phyloP scores from a whole-genome alignment of 2,113 vertebrate species.

The Tympanuchus pallidicinctus region DNA sequence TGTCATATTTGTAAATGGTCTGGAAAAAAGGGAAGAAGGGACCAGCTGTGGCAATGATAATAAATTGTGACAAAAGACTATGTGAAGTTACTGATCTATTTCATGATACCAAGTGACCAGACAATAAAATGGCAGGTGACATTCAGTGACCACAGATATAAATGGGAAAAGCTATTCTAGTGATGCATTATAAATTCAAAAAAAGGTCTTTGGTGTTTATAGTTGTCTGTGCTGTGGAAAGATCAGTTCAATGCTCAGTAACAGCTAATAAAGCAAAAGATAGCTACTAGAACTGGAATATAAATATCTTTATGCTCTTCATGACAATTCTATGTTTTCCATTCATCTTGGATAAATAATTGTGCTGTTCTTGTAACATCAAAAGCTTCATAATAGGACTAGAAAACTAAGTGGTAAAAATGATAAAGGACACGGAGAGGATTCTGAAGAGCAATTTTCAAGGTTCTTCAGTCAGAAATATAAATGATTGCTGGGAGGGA shows the following conservation, averaged over 20 bases:
- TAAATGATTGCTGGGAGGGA: background rate
- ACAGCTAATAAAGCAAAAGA: background rate
- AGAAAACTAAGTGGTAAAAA: background rate
- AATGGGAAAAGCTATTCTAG: background rate
- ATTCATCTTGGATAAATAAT: background rate
- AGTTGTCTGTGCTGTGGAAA: background rate
- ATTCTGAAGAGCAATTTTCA: background rate
- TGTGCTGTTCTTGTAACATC: background rate
- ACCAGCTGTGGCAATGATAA: background rate
- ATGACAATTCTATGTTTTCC: background rate
- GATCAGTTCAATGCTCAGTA: background rate
- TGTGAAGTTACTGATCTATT: background rate
- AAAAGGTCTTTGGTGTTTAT: background rate
- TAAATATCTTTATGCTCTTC: background rate
- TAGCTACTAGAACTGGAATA: background rate
- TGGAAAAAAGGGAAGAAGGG: background rate
- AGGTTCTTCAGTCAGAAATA: background rate
- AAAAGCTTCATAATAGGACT: background rate
- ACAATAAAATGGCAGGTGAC: background rate
- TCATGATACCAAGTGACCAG: background rate
- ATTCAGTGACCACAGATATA: background rate
- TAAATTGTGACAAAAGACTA: background rate
- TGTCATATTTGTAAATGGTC: background rate
- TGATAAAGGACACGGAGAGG: background rate
- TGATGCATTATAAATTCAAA: background rate